These are phyloP conservation scores for Camponotus floridanus DNA, from an alignment of 1,140 invertebrate species.

Conservation along the genomic window DNA sequence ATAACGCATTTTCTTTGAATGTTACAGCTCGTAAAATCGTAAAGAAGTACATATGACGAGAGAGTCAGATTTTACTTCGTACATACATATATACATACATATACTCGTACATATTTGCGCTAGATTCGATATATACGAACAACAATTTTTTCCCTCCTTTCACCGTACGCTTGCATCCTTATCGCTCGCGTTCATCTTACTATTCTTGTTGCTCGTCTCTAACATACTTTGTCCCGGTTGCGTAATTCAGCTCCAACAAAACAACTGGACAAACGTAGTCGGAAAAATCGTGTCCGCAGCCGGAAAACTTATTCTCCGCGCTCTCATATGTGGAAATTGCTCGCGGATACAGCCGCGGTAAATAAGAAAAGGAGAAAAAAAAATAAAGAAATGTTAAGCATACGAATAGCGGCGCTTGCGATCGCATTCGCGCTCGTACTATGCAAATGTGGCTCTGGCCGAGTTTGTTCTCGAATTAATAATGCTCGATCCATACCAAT, in stretches of 20 bases:
- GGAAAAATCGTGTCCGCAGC: slow-evolving; percentile 8
- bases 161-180: not conserved
- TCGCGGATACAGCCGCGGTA: not conserved
- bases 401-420: slow-evolving; percentile 25
- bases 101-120: too few relatives aligned
- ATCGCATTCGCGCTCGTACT: slow-evolving; percentile 26
- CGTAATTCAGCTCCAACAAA: slow-evolving; percentile 54
- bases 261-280: slow-evolving; percentile 39
- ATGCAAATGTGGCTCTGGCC: slow-evolving; percentile 47
- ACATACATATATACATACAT: too few relatives aligned
- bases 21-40: not conserved
- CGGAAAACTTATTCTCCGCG: slow-evolving; percentile 16
- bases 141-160: slow-evolving; percentile 14
- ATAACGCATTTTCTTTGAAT: not conserved
- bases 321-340: slow-evolving; percentile 3
- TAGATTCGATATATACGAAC: not conserved
- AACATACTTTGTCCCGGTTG: not conserved
- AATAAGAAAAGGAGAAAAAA: slow-evolving; percentile 6
- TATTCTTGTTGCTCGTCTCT: not conserved
- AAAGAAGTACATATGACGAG: not conserved
- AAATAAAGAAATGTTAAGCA: slow-evolving; percentile 54
- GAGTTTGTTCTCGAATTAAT: slow-evolving; percentile 56
- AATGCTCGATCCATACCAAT: slow-evolving; percentile 38
- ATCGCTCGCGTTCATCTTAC: slow-evolving; percentile 12
- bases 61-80: slow-evolving; percentile 7